Base-by-base conservation (phyloP, 2,888 invertebrate species). In the Odontocolon sp. region DNA sequence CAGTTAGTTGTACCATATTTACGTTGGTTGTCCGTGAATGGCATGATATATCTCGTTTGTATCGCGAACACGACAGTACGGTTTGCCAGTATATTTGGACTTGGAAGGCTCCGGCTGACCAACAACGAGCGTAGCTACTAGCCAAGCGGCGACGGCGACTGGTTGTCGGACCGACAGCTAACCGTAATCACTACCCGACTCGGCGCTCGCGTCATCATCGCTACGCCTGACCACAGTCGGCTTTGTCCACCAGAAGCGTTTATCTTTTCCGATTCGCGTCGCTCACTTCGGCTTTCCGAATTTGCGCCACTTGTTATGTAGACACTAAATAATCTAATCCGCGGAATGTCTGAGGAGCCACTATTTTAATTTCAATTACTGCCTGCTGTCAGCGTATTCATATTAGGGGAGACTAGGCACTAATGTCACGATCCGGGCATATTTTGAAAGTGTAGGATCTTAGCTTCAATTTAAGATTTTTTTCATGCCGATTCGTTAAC, bases 171-270 rank as follows among this genome's bases (percentile, higher is more conserved):
- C 38, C 50, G 26, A 50, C 50, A 47, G 50, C 26, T 9, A 50
- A 64, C 64, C 38, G 50, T 64, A 50, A 64, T 64, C 50, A 64
- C 50, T 64, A n/a, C 33, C 36, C 33, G 36, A 11, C 23, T 16
- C 14, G 36, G 26, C 33, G 50, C 38, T 38, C 36, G 64, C 36
- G 5, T 50, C 26, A 26, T 8, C n/a, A 8, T 21, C 47, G 21
- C 23, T 36, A 47, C 45, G 64, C 16, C 64, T 38, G 64, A 50
- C 47, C 64, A 14, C 21, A n/a, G 50, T 50, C 50, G 38, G 64
- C 50, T 64, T 64, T 50, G 50, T 64, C 26, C 64, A 50, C 50
- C 16, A 4, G 36, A 64, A 64, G 50, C 64, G 50, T 50, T 64
- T 50, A 50, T 64, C 64, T 50, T 64, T 38, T 36, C 14, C 50